Base-by-base conservation (phyloP, 2,888 invertebrate species). In the Cabera pusaria region DNA sequence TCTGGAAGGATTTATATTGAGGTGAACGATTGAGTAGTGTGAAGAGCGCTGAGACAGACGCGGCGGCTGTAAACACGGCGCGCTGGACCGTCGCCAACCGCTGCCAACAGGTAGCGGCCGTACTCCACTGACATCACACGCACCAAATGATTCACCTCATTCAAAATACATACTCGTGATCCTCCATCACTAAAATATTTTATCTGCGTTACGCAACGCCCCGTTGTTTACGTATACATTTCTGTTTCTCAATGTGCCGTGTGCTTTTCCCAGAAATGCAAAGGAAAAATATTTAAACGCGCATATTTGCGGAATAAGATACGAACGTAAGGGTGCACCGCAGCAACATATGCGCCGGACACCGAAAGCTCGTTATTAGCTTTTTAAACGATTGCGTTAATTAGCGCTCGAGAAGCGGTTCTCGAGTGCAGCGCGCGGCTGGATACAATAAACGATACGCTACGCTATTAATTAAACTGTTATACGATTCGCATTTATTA, bases 381-480 rank as follows among this genome's bases (percentile, higher is more conserved):
- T 81, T 84, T 86, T 82, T 76, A 81, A 84, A 77, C 79, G 81
- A 81, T 84, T 76, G 82, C 70, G 79, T 85, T 87, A 85, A 87
- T 87, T 84, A 87, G 81, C 74, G 72, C 64, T 72, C 66, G 67
- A 68, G 68, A 65, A 69, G 56, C 58, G 44, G 60, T 73, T 75
- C 75, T 68, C 71, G 72, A 64, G 76, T 76, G 59, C 59, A 49
- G 56, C 46, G 41, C 43, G 45, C 59, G 44, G 64, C 52, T 72
- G 74, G 78, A 78, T 79, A 75, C 68, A 75, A 73, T 68, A 71
- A 73, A 72, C 68, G 69, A 77, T 71, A 70, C 68, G 59, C 65
- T 77, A 58, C 50, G 58, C 59, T 72, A 76, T 76, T 80, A 73
- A 82, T 81, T 82, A 76, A 78, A 75, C 56, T 60, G 53, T 53